Conservation (phyloP, 1,140 invertebrate genomes). For the Chironomus tepperi region DNA sequence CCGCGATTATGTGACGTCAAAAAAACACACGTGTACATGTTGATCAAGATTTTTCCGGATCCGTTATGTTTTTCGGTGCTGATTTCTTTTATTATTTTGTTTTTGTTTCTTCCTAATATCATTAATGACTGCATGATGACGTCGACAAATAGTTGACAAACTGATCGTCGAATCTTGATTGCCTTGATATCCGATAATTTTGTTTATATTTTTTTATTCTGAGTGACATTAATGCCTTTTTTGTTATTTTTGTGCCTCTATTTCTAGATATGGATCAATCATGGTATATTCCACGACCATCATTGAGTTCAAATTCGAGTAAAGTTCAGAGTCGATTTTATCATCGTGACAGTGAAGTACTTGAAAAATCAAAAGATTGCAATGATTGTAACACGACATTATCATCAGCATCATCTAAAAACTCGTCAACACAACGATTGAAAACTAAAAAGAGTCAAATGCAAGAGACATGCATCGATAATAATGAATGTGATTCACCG, state of each 20-base stretch:
- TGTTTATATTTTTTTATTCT: no score
- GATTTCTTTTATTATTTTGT: no score
- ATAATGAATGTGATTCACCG: slow-evolving; percentile 23
- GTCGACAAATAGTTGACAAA: background rate
- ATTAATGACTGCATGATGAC: background rate
- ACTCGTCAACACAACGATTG: background rate
- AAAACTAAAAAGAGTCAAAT: background rate
- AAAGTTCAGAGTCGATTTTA: background rate
- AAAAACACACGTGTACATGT: no score
- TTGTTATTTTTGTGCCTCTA: background rate
- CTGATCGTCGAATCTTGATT: background rate
- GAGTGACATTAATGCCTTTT: no score
- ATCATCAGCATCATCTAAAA: slow-evolving; percentile 9
- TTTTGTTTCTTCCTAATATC: no score
- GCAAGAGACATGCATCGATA: slow-evolving; percentile 3
- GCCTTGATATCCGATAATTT: background rate
- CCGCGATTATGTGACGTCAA: no score
- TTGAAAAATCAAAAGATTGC: background rate
- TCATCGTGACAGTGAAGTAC: slow-evolving; percentile 17
- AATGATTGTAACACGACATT: background rate
- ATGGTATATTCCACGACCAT: slow-evolving; percentile 1
- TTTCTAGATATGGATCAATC: slow-evolving; percentile 17
- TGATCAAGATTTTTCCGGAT: no score
- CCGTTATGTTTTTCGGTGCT: no score
- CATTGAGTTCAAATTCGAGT: slow-evolving; percentile 10